A percentile compares a stretch with the other conserved stretches of the same genome.
These are phyloP conservation scores for Bambusicola thoracicus DNA, from an alignment of 2,113 vertebrate species.

Conservation along the genomic window DNA sequence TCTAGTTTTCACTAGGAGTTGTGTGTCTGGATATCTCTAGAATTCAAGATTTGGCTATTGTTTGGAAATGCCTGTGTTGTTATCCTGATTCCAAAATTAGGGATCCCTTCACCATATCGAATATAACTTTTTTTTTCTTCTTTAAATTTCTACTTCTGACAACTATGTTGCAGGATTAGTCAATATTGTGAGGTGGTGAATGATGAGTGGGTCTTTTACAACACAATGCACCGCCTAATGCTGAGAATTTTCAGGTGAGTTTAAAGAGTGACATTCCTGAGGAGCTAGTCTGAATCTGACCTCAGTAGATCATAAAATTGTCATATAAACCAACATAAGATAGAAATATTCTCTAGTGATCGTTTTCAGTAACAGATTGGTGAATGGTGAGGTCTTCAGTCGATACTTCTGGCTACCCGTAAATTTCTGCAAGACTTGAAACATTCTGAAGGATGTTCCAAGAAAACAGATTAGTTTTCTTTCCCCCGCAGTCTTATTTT, in stretches of 20 bases:
- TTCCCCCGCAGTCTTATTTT: constrained; percentile 33
- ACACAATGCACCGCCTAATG: background rate
- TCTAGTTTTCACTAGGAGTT: background rate
- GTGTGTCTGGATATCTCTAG: background rate
- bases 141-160: background rate
- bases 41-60: background rate
- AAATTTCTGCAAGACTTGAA: constrained; percentile 45
- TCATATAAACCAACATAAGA: background rate
- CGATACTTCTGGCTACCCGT: constrained; percentile 54
- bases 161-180: background rate
- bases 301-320: background rate
- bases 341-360: constrained; percentile 4
- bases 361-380: background rate
- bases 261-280: constrained; percentile 2
- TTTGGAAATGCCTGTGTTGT: background rate
- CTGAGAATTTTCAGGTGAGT: background rate
- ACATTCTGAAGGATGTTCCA: constrained; percentile 46
- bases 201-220: constrained; percentile 1
- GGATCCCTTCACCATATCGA: background rate
- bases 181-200: background rate
- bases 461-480: constrained; percentile 54
- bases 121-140: background rate
- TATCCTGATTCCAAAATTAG: background rate
- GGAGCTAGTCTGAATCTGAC: constrained; percentile 34
- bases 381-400: background rate